Conservation (phyloP, 2,797 vertebrate species). For the Parotocinclus haroldoi region DNA sequence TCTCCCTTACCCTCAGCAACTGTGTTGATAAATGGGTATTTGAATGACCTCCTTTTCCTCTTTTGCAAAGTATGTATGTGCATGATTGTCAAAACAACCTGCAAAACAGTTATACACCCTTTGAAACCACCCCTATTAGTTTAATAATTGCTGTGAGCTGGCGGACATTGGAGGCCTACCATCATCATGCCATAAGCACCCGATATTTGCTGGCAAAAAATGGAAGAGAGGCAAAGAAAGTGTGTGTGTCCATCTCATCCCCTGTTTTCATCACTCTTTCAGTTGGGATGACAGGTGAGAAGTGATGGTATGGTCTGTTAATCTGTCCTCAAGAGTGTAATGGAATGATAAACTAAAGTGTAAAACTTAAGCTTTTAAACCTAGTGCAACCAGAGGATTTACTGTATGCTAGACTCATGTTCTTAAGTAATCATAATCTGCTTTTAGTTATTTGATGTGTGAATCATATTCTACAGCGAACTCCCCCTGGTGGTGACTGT, state of each 20-base stretch:
- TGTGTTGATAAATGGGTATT: constrained; percentile 66
- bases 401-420: too few species aligned
- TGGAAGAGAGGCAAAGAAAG: constrained; percentile 28
- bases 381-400: background rate
- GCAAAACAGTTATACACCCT: constrained; percentile 49
- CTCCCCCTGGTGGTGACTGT: constrained; percentile 73
- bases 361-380: too few species aligned
- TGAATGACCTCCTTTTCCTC: constrained; percentile 48
- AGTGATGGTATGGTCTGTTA: background rate
- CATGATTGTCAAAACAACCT: constrained; percentile 56
- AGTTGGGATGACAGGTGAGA: background rate
- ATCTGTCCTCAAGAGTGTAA: background rate
- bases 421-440: constrained; percentile 40
- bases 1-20: constrained; percentile 60
- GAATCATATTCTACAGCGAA: constrained; percentile 54
- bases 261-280: background rate
- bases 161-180: constrained; percentile 69
- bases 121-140: constrained; percentile 77
- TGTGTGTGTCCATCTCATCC: too few species aligned
- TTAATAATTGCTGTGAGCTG: constrained; percentile 69
- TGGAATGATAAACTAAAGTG: background rate
- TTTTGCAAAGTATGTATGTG: constrained; percentile 22
- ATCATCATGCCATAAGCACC: constrained; percentile 64
- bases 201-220: constrained; percentile 21
- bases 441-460: constrained; percentile 43